Evolutionary conservation across 2,113 vertebrate genomes (phyloP).

Genomic region (Coptodon bakossiorum): DNA sequence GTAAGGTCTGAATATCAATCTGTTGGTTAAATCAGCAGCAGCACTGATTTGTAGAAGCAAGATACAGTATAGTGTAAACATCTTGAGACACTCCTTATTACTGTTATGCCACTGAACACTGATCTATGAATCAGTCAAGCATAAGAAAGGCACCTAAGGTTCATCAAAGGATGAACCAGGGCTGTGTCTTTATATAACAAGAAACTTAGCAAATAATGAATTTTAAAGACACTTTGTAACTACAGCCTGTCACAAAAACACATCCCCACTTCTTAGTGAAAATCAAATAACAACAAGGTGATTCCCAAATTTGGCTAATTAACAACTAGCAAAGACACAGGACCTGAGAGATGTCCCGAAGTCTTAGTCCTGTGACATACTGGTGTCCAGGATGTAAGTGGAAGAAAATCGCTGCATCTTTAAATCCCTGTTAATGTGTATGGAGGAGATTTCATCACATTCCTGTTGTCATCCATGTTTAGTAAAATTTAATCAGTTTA

Average conservation of each 20-base stretch:
- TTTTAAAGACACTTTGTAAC: background rate
- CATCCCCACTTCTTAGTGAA: background rate
- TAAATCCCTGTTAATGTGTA: background rate
- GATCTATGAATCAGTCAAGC: background rate
- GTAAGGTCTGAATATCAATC: background rate
- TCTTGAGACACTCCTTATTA: background rate
- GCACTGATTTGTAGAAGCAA: background rate
- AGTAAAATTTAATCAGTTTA: background rate
- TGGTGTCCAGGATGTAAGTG: background rate
- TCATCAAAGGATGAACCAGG: background rate
- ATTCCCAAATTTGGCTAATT: background rate
- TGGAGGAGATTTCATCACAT: background rate
- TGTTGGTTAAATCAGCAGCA: background rate
- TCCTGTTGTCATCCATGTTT: background rate
- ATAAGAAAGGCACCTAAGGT: background rate
- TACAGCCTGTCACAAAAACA: background rate
- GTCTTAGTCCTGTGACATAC: background rate
- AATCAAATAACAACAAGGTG: background rate
- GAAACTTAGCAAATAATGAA: background rate
- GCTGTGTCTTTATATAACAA: background rate
- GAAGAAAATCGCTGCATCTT: background rate
- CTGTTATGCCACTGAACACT: background rate
- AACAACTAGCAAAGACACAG: background rate
- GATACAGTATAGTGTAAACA: background rate
- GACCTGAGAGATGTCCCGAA: background rate